Percentiles rank a stretch among this genome's conserved stretches.
phyloP scores from a whole-genome alignment of 1,140 invertebrate species.

The Temnothorax nylanderi region DNA sequence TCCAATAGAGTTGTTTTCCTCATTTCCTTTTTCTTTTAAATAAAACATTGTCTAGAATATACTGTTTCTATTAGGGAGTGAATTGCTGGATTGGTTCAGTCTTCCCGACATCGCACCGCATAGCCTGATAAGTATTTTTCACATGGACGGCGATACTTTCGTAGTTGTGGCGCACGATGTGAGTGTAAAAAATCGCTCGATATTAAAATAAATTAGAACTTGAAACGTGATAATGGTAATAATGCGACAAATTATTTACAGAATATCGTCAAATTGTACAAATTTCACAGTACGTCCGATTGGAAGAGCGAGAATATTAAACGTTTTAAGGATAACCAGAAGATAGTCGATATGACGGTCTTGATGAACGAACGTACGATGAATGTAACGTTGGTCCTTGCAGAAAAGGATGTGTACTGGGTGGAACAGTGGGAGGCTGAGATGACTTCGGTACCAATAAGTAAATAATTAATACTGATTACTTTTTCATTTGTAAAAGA shows the following conservation, averaged over 20 bases:
- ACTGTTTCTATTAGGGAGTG: conserved; percentile 62
- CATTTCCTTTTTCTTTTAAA: too few species aligned
- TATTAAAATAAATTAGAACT: background rate
- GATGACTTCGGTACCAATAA: conserved; percentile 54
- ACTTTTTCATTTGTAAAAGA: background rate
- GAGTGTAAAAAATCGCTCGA: background rate
- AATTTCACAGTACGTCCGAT: conserved; percentile 61
- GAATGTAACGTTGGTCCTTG: conserved; percentile 60
- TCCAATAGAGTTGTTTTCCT: background rate
- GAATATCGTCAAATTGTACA: conserved; percentile 68
- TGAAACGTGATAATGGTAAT: background rate
- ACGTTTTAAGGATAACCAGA: conserved; percentile 2
- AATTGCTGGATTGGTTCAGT: conserved; percentile 69
- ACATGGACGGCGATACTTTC: conserved; percentile 69
- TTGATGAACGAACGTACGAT: conserved; percentile 17
- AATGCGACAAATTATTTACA: conserved; percentile 30
- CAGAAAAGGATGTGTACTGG: conserved; percentile 34
- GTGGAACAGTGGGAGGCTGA: conserved; percentile 64
- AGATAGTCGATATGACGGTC: conserved; percentile 63
- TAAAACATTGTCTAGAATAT: background rate
- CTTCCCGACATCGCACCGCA: conserved; percentile 60
- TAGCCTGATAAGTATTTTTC: conserved; percentile 56
- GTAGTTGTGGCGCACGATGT: conserved; percentile 67
- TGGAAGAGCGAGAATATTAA: conserved; percentile 34
- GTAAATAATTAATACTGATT: conserved; percentile 12